phyloP scores from a whole-genome alignment of 2,888 invertebrate genomes.

The Geophilus truncorum region DNA sequence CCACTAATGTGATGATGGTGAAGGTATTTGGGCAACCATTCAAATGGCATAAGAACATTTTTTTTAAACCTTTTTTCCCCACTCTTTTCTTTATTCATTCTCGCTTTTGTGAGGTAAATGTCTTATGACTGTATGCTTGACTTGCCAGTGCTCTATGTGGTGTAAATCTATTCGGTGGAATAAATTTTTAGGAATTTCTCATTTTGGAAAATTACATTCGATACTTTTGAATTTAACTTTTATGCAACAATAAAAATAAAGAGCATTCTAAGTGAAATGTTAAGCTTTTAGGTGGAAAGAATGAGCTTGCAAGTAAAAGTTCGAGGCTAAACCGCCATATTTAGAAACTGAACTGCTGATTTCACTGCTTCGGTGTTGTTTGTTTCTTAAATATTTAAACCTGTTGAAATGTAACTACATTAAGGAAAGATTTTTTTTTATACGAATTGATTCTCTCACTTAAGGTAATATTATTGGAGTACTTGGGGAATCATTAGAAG shows the following conservation, averaged over 20 bases:
- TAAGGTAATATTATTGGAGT: conserved; percentile 18
- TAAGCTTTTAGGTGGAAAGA: too few relatives aligned
- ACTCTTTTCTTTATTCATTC: not conserved
- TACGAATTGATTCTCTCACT: not conserved
- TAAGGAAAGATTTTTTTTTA: not conserved
- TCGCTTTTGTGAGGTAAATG: not conserved
- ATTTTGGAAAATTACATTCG: not conserved
- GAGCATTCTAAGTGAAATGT: too few relatives aligned
- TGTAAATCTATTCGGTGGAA: not conserved
- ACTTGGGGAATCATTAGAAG: conserved; percentile 25
- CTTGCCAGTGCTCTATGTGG: not conserved
- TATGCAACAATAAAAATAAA: too few relatives aligned
- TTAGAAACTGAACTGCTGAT: too few relatives aligned
- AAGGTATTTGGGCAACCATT: conserved; percentile 19
- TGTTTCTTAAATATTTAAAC: not conserved
- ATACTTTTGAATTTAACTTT: not conserved
- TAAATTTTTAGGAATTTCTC: not conserved
- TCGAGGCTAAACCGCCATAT: not conserved
- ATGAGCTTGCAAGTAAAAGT: not conserved
- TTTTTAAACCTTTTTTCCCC: not conserved
- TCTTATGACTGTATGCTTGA: not conserved
- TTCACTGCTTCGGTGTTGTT: too few relatives aligned
- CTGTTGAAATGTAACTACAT: not conserved
- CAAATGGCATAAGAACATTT: not conserved
- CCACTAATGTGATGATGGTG: conserved; percentile 24